Evolutionary conservation across 35 echinoderm and acorn worm species (phyloP).

Genomic region (Ophioderma brevispina): DNA sequence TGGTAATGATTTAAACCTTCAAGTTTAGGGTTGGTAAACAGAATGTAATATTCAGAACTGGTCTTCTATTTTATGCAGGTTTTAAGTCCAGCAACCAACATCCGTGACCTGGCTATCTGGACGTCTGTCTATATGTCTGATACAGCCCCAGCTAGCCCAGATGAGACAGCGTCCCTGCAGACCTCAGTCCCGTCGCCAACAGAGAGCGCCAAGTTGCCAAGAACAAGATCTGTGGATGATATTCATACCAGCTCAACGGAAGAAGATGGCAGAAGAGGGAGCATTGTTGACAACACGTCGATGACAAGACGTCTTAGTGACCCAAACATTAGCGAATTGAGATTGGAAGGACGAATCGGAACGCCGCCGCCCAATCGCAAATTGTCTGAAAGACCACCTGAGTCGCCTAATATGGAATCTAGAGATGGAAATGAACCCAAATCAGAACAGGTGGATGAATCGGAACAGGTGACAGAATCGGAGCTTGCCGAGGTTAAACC

Average conservation of each 20-base stretch:
- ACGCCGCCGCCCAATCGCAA: constrained; percentile 70
- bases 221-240: constrained; percentile 82
- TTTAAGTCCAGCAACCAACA: constrained; percentile 73
- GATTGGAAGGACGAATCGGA: constrained; percentile 62
- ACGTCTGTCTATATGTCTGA: constrained; percentile 80
- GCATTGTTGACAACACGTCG: constrained; percentile 44
- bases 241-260: constrained; percentile 67
- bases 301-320: constrained; percentile 78
- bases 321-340: constrained; percentile 79
- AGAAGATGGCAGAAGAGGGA: constrained; percentile 54
- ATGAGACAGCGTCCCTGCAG: constrained; percentile 31
- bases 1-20: too few relatives aligned
- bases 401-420: neutral
- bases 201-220: constrained; percentile 62
- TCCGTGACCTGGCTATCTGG: constrained; percentile 78
- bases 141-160: constrained; percentile 48
- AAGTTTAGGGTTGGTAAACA: too few relatives aligned
- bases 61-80: constrained; percentile 42
- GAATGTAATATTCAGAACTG: too few relatives aligned
- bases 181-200: constrained; percentile 4
- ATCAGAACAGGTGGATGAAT: neutral
- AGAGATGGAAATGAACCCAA: neutral
- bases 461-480: neutral
- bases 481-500: neutral
- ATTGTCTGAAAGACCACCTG: constrained; percentile 20